phyloP scores from a whole-genome alignment of 1,140 invertebrate genomes.

The Bombus sibiricus region DNA sequence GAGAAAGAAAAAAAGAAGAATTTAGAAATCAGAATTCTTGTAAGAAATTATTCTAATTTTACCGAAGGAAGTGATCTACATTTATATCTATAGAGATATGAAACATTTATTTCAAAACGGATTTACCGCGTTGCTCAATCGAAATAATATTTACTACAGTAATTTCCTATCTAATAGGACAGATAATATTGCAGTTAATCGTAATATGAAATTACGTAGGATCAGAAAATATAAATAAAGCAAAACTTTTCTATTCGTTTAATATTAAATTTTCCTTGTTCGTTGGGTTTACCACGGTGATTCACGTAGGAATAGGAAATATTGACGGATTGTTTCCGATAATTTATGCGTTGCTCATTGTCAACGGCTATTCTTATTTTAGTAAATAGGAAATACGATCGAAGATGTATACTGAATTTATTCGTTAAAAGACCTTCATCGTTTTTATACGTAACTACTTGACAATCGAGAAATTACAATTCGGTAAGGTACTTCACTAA shows the following conservation, averaged over 20 bases:
- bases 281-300: conserved; percentile 29
- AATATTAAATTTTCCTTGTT: conserved; percentile 32
- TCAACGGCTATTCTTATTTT: neutral
- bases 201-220: too few relatives aligned
- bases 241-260: neutral
- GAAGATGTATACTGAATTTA: neutral
- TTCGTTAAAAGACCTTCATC: neutral
- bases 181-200: neutral
- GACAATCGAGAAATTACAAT: neutral
- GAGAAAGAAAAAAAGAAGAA: neutral
- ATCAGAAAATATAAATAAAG: neutral
- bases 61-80: neutral
- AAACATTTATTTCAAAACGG: neutral
- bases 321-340: neutral
- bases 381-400: neutral
- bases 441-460: neutral
- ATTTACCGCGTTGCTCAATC: neutral
- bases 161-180: neutral
- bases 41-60: neutral
- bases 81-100: neutral
- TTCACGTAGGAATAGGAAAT: conserved; percentile 11
- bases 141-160: neutral
- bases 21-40: neutral
- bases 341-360: neutral
- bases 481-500: neutral